Conservation (phyloP, 2,888 invertebrate species). For the Chymomyza caudatula region DNA sequence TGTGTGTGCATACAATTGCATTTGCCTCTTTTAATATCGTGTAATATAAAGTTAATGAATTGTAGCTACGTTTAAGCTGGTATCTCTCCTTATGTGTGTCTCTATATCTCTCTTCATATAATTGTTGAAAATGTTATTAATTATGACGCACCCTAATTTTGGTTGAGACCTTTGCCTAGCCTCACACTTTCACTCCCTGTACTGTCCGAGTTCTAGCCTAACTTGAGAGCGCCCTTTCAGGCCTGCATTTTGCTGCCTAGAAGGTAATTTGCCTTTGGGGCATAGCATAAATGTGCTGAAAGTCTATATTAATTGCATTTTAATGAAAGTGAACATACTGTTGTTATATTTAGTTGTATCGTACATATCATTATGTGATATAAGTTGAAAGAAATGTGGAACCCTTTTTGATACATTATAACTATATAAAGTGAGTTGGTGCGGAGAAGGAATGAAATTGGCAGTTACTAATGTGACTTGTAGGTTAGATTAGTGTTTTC, state of each 20-base stretch:
- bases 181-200: background rate
- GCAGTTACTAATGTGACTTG: constrained; percentile 17
- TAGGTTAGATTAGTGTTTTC: no score
- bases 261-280: constrained; percentile 30
- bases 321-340: constrained; percentile 47
- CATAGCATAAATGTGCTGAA: constrained; percentile 56
- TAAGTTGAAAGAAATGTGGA: constrained; percentile 7
- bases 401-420: constrained; percentile 24
- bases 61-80: constrained; percentile 11
- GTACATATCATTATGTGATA: constrained; percentile 11
- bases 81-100: background rate
- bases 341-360: background rate
- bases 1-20: background rate
- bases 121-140: constrained; percentile 57
- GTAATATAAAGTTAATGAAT: constrained; percentile 63
- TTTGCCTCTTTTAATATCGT: background rate
- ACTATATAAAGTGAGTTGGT: background rate
- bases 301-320: constrained; percentile 68
- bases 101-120: background rate
- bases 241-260: background rate
- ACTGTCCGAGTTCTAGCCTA: background rate
- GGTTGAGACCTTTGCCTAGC: background rate
- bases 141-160: constrained; percentile 63
- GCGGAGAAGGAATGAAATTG: constrained; percentile 68
- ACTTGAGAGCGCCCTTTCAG: background rate